These are phyloP conservation scores for Phoxinus dragarum DNA, from an alignment of 2,797 vertebrate species.

Conservation along the genomic window DNA sequence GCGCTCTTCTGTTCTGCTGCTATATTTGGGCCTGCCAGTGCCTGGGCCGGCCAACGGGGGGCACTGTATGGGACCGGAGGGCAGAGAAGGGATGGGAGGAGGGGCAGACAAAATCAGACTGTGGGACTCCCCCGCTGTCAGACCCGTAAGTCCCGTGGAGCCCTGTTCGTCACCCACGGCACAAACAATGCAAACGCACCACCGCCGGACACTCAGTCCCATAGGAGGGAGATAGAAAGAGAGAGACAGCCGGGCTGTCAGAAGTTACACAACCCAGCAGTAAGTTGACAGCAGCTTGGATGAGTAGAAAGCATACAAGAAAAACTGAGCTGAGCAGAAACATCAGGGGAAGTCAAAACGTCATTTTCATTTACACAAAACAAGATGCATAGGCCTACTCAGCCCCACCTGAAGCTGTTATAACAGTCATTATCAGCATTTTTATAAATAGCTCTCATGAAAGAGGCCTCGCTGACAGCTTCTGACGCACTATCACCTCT, in stretches of 20 bases:
- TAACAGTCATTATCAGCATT: conserved; percentile 57
- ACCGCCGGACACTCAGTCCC: conserved; percentile 16
- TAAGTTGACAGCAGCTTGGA: conserved; percentile 22
- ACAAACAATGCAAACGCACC: conserved; percentile 26
- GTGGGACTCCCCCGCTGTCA: conserved; percentile 38
- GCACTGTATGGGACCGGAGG: conserved; percentile 48
- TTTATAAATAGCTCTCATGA: conserved; percentile 54
- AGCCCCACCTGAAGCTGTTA: conserved; percentile 50
- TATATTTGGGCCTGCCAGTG: conserved; percentile 60
- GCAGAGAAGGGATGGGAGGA: neutral
- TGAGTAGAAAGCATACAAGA: conserved; percentile 8
- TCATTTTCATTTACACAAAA: neutral
- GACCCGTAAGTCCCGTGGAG: conserved; percentile 50
- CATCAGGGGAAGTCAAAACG: conserved; percentile 28
- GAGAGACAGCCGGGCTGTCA: conserved; percentile 57
- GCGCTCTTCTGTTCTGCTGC: conserved; percentile 68
- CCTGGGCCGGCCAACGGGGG: conserved; percentile 31
- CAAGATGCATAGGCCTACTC: neutral
- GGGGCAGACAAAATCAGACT: conserved; percentile 42
- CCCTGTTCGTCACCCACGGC: conserved; percentile 10
- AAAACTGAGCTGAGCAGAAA: neutral
- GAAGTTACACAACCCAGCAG: conserved; percentile 32
- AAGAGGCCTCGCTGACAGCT: neutral
- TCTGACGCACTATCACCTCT: conserved; percentile 46
- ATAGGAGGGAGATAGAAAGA: conserved; percentile 38